Evolutionary conservation across 2,797 vertebrate species (phyloP).

Genomic region (Pyrocephalus nanus): DNA sequence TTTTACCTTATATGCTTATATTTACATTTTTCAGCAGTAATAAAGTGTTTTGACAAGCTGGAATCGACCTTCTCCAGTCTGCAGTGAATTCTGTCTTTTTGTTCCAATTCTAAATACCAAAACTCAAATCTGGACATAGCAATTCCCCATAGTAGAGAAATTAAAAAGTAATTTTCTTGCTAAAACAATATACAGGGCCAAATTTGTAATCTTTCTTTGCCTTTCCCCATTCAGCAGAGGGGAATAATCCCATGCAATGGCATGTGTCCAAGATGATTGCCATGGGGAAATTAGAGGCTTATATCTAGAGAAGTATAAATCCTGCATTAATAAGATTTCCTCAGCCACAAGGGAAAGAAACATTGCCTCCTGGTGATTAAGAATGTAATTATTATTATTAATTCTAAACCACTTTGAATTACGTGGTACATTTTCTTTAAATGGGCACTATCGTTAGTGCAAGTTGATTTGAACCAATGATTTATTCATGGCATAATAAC

Average conservation of each 20-base stretch:
- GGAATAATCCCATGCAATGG: not conserved
- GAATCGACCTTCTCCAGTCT: not conserved
- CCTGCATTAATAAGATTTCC: not conserved
- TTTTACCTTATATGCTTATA: not conserved
- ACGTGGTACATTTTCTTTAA: not conserved
- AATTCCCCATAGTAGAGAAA: not conserved
- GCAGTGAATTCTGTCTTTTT: not conserved
- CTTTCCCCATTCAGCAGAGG: not conserved
- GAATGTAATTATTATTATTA: constrained; percentile 48
- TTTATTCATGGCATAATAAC: constrained; percentile 26
- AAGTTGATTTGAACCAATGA: constrained; percentile 1
- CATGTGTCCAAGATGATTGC: not conserved
- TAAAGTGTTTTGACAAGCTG: not conserved
- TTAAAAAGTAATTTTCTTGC: not conserved
- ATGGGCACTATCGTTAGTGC: not conserved
- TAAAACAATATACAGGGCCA: not conserved
- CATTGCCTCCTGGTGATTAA: constrained; percentile 63
- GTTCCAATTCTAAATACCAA: not conserved
- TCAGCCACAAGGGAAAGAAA: constrained; percentile 15
- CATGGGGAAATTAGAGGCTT: not conserved
- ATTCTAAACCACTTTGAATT: constrained; percentile 32
- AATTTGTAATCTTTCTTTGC: not conserved
- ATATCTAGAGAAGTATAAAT: not conserved
- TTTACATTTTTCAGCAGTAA: not conserved
- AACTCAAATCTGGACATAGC: not conserved